phyloP scores from a whole-genome alignment of 2,797 vertebrate species.

The Botia almorhae region DNA sequence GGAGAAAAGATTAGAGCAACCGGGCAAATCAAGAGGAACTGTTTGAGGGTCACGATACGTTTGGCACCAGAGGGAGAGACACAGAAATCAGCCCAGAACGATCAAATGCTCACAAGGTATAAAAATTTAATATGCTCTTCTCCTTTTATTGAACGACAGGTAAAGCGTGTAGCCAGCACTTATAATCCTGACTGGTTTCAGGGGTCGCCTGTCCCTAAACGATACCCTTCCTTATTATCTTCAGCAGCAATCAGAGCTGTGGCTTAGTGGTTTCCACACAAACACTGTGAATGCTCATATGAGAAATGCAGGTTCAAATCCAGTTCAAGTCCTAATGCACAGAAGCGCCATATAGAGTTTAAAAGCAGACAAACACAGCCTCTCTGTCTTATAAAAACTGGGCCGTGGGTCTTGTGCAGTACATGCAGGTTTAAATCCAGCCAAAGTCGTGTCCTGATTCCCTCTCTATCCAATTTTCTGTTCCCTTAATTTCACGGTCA shows the following conservation, averaged over 20 bases:
- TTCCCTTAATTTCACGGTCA: background rate
- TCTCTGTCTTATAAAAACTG: too few relatives aligned
- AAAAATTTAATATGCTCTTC: slow-evolving; percentile 39
- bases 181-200: slow-evolving; percentile 3
- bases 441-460: background rate
- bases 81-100: slow-evolving; percentile 32
- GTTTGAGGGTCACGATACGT: slow-evolving; percentile 22
- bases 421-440: background rate
- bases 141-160: slow-evolving; percentile 31
- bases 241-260: background rate
- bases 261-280: background rate
- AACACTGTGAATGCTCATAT: background rate
- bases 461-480: background rate
- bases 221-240: slow-evolving; percentile 4
- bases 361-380: too few relatives aligned
- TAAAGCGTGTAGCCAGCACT: slow-evolving; percentile 29
- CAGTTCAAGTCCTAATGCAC: background rate
- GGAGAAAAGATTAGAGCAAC: slow-evolving; percentile 42
- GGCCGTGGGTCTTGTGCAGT: background rate
- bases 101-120: slow-evolving; percentile 28
- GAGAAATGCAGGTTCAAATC: slow-evolving; percentile 5
- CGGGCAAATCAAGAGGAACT: slow-evolving; percentile 42
- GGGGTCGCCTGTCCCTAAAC: slow-evolving; percentile 32
- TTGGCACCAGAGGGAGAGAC: slow-evolving; percentile 32
- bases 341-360: too few relatives aligned